Base-by-base conservation (phyloP, 2,113 vertebrate genomes). In the Odontesthes bonariensis region DNA sequence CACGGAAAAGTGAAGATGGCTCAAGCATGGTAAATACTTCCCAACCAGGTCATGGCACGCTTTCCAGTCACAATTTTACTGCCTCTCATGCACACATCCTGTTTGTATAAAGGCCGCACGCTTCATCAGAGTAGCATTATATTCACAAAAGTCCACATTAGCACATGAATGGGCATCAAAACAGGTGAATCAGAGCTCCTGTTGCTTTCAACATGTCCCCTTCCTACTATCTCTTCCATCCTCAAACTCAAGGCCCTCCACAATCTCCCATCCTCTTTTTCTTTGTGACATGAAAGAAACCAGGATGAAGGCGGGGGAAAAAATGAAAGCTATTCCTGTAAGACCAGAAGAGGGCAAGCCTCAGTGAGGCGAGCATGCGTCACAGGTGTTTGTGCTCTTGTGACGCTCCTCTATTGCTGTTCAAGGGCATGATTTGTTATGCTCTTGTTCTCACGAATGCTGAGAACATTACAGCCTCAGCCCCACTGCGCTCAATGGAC, bases 131-230 rank as follows among this genome's bases (percentile, higher is more conserved):
- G 73, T 16, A 1, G 42, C 57, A 56, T 69, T 77, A 62, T 55
- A 57, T 32, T 47, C 51, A 60, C 58, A 65, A 77, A 86, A 76
- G 47, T 75, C 55, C 44, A 57, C 61, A 83, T 91, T 86, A 88
- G 66, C 83, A 90, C 73, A 84, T 84, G 83, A 91, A 88, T 66
- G 32, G 56, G 49, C 65, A 76, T 67, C 69, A 81, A 84, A 86
- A 75, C 75, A 79, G 73, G 69, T 74, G 65, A 89, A 81, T 83
- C 42, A 73, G 27, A 73, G 62, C 53, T 61, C 17, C 33, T 20
- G 17, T 38, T 65, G 66, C 74, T 83, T 78, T 76, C 38, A 77
- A 38, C 55, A 10, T 38, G 33, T 64, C 42, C 38, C 73, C 61
- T 53, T 61, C 38, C 35, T 51, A 33, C 65, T 60, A 4, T 69